Base-by-base conservation (phyloP, 2,113 vertebrate genomes). In the Agelaius tricolor region DNA sequence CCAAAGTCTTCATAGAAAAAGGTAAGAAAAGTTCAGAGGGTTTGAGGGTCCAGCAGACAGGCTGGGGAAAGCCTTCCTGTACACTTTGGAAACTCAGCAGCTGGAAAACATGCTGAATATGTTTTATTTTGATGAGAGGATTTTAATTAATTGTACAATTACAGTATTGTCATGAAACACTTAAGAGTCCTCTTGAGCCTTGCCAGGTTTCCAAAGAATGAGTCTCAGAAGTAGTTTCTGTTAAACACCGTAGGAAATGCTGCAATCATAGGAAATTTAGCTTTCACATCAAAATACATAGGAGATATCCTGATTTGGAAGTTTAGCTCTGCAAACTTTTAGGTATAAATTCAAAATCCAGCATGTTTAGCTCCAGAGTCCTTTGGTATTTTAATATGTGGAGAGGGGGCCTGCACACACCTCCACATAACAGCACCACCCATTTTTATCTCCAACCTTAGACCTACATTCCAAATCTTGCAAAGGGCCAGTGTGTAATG, bases 91-190 rank as follows among this genome's bases (percentile, higher is more conserved):
- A 92, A 59, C 37, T 81, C 46, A 92, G 72, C 84, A 93, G 51
- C 84, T 95, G 30, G 47, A 69, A 91, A 74, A 87, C 47, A 43
- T 39, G 54, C 69, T 58, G 74, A 51, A 92, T 88, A 94, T 83
- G 41, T 87, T 97, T 91, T 93, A 66, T 90, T 90, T 95, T 94
- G 80, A 84, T 5, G 43, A 96, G 84, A 88, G 61, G 58, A 49
- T 94, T 96, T 96, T 90, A 97, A 96, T 97, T 96, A 96, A 96
- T 96, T 94, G 68, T 52, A 62, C 47, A 90, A 87, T 95, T 95
- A 86, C 44, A 26, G 8, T 66, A 91, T 87, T 94, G 92, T 93
- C 82, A 87, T 88, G 90, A 95, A 96, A 75, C 54, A 94, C 68
- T 95, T 90, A 96, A 92, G 49, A 73, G 91, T 80, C 67, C 96